Percentiles rank a stretch among this genome's conserved stretches.
These are phyloP conservation scores for Argya squamiceps DNA, from an alignment of 2,797 vertebrate species.

Conservation along the genomic window DNA sequence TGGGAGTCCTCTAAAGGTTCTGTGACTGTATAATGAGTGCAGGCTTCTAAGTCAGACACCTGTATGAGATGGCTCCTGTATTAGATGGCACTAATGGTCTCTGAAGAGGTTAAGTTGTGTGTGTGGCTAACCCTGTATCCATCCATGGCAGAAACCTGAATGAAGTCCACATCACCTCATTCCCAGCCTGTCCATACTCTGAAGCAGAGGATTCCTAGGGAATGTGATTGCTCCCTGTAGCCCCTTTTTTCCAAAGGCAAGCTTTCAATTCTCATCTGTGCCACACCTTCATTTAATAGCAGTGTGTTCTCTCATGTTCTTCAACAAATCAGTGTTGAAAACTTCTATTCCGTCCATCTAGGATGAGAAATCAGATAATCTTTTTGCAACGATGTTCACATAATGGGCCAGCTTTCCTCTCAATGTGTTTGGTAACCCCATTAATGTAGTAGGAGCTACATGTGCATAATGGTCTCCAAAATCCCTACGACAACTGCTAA, in stretches of 20 bases:
- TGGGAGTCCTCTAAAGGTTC: not conserved
- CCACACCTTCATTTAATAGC: not conserved
- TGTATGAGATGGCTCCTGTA: not conserved
- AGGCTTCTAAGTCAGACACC: not conserved
- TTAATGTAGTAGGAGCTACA: not conserved
- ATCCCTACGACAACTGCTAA: not conserved
- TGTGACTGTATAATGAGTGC: not conserved
- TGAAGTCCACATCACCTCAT: not conserved
- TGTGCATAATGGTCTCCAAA: not conserved
- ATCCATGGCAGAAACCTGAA: not conserved
- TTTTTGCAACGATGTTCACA: not conserved
- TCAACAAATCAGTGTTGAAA: not conserved
- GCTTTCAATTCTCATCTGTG: not conserved
- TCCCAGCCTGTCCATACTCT: not conserved
- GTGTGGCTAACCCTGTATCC: not conserved
- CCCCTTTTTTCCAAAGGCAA: not conserved
- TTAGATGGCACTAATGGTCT: not conserved
- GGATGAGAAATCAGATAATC: not conserved
- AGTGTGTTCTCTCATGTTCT: not conserved
- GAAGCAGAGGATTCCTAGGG: not conserved
- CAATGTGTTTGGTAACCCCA: not conserved
- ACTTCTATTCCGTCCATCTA: not conserved
- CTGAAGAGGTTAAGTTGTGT: not conserved
- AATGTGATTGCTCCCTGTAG: not conserved
- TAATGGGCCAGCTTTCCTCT: not conserved